Base-by-base conservation (phyloP, 2,888 invertebrate species). In the Pilophorus perplexus region DNA sequence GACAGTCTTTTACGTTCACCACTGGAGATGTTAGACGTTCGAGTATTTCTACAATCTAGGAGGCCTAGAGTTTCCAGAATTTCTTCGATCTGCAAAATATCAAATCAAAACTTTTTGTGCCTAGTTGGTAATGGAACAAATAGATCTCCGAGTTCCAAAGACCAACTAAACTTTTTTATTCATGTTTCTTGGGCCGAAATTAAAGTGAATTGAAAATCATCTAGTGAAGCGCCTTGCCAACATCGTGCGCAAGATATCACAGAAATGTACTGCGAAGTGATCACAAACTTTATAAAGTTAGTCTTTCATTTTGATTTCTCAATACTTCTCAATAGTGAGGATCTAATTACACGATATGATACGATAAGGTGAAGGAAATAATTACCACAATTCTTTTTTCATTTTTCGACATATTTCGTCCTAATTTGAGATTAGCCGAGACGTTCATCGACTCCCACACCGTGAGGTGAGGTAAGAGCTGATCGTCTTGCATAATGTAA, bases 401-500 rank as follows among this genome's bases (percentile, higher is more conserved):
- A 38, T 71, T 69, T 52, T 76, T 74, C 0, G 80, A 79, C 64
- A 86, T 78, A 69, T 71, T 27, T 10, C 64, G 62, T 18, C 77
- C 75, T 60, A 96, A 81, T 79, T 96, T 96, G 33, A 97, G 83
- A 78, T 94, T 93, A 8, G 95, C 95, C 0, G 96, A 90, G 2
- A 93, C 92, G 77, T 87, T 86, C 91, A 97, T 93, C 27, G 94
- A 89, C 79, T 97, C 97, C 73, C 83, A 84, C 23, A 96, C 94
- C 0, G 92, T 90, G 25, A 97, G 82, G 76, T 94, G 92, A 1
- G 93, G 93, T 59, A 93, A 83, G 1, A 95, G 79, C 71, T 90
- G 88, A 77, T 93, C 93, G 74, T 93, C 92, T 77, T 97, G 96
- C 94, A 96, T 96, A 72, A 97, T 96, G 79, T 96, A 96, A 76